Base-by-base conservation (phyloP, 2,888 invertebrate species). In the Buathra laborator region DNA sequence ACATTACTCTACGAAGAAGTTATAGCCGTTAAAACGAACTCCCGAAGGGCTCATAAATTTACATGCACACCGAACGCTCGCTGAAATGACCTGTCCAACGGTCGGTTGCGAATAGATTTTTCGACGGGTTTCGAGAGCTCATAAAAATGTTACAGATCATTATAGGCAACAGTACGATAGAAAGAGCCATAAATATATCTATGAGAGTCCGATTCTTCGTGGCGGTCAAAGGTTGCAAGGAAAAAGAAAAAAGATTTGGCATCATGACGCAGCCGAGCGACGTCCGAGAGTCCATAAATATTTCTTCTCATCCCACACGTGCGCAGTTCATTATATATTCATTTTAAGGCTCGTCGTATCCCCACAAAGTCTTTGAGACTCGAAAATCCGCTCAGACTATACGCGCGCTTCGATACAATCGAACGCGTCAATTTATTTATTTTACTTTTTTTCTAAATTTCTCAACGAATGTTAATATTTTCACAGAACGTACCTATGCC, bases 111-210 rank as follows among this genome's bases (percentile, higher is more conserved):
- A 85, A 87, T 86, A 86, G 86, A 86, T 85, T 86, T 87, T 84
- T 87, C 71, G 81, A 71, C 78, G 51, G 85, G 76, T 72, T 51
- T 62, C 59, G 77, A 48, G 46, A 62, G 70, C 59, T 86, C 88
- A 80, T 89, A 89, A 90, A 89, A 86, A 59, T 76, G 81, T 75
- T 79, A 14, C 32, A 51, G 59, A 64, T 88, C 83, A 80, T 88
- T 88, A 89, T 79, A 79, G 84, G 46, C 81, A 80, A 76, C 72
- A 51, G 70, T 44, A 51, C 51, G 75, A 78, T 68, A 56, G 37
- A 70, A 77, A 66, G 9, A 80, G 64, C 59, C 81, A 70, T 85
- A 86, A 85, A 87, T 85, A 81, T 72, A 29, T 29, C 3, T 37
- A 53, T 75, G 71, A 44, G 62, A 43, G 64, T 19, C 51, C 72